phyloP scores from a whole-genome alignment of 2,888 invertebrate species.

The Drosophila mercatorum region DNA sequence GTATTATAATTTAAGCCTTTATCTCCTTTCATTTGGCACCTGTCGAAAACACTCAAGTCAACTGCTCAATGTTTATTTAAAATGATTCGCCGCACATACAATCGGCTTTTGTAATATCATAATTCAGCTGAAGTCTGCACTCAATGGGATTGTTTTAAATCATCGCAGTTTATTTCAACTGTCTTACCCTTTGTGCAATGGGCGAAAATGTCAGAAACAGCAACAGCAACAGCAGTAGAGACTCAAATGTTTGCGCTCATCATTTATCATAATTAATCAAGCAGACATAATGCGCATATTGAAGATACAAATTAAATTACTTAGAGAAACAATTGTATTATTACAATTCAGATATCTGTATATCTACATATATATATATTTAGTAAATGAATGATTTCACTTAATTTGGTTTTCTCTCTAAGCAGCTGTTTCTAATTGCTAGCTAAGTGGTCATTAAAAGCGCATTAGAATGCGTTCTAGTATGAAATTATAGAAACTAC shows the following conservation, averaged over 20 bases:
- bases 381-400: background rate
- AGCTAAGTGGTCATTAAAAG: conserved; percentile 7
- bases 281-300: conserved; percentile 33
- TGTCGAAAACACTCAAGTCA: conserved; percentile 37
- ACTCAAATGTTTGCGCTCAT: conserved; percentile 28
- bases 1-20: background rate
- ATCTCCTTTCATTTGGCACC: conserved; percentile 11
- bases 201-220: conserved; percentile 25
- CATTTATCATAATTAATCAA: conserved; percentile 47
- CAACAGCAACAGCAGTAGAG: conserved; percentile 37
- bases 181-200: conserved; percentile 34
- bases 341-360: background rate
- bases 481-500: background rate
- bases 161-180: conserved; percentile 26
- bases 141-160: conserved; percentile 43
- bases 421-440: background rate
- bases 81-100: conserved; percentile 43
- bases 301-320: background rate
- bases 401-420: background rate
- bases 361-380: background rate
- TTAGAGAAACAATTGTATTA: background rate
- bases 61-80: conserved; percentile 30
- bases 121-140: conserved; percentile 52
- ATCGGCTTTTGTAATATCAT: conserved; percentile 34
- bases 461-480: conserved; percentile 1